phyloP scores from a whole-genome alignment of 2,113 vertebrate genomes.

The Artemisiospiza belli region DNA sequence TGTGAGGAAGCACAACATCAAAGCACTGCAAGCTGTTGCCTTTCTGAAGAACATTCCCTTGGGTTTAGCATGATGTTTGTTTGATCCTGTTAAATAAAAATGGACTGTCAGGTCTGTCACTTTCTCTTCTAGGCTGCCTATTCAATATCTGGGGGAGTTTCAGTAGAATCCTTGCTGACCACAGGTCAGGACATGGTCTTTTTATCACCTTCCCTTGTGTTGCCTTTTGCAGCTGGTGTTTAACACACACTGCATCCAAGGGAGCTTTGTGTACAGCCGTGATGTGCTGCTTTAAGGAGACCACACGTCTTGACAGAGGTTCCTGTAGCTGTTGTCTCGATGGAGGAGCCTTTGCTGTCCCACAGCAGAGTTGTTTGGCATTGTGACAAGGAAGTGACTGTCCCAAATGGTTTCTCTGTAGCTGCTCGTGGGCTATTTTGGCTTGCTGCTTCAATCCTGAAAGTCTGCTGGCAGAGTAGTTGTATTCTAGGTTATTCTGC shows the following conservation, averaged over 20 bases:
- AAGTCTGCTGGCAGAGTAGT: not conserved
- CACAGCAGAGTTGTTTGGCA: not conserved
- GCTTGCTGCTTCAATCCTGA: not conserved
- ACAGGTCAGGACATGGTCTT: not conserved
- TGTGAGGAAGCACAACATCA: conserved; percentile 38
- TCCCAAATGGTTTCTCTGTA: not conserved
- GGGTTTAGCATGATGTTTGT: not conserved
- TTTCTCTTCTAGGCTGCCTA: not conserved
- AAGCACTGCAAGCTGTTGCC: not conserved
- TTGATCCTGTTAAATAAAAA: conserved; percentile 28
- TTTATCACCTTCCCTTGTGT: not conserved
- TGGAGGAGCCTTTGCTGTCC: not conserved
- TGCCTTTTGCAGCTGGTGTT: not conserved
- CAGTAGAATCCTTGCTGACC: not conserved
- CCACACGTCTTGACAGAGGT: not conserved
- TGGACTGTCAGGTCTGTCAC: not conserved
- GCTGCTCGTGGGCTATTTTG: rapidly evolving
- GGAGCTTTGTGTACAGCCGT: not conserved
- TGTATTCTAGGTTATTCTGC: not conserved
- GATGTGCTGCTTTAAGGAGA: not conserved
- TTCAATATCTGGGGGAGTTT: not conserved
- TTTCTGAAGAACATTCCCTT: conserved; percentile 2
- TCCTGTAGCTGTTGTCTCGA: not conserved
- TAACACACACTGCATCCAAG: rapidly evolving
- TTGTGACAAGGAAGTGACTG: not conserved